phyloP scores from a whole-genome alignment of 23 tunicate species.

The Diplosoma virens region DNA sequence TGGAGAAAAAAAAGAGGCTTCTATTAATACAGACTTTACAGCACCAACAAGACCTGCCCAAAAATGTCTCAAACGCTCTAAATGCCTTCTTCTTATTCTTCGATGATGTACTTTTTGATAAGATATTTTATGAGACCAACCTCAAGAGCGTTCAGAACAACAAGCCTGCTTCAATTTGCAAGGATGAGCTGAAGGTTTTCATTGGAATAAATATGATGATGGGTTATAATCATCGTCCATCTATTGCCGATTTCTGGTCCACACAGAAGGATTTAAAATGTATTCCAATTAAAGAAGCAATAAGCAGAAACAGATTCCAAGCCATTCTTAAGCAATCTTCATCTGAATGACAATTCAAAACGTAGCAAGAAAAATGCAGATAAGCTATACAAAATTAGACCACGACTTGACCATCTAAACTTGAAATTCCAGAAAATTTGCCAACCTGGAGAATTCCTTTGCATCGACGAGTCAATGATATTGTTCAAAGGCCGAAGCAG shows the following conservation, averaged over 20 bases:
- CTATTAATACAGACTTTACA: too few relatives aligned
- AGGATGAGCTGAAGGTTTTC: constrained; percentile 1
- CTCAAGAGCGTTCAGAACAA: background rate
- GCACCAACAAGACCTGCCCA: too few relatives aligned
- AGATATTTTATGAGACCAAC: constrained; percentile 3
- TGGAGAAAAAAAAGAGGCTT: too few relatives aligned
- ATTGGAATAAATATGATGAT: constrained; percentile 16
- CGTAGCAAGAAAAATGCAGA: background rate
- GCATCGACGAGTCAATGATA: constrained; percentile 17
- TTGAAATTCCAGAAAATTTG: background rate
- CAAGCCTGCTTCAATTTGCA: background rate
- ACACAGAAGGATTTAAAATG: background rate
- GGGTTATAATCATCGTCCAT: constrained; percentile 14
- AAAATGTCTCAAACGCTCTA: too few relatives aligned
- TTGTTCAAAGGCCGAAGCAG: constrained; percentile 3
- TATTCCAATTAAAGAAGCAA: background rate
- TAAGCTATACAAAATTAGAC: constrained; percentile 9
- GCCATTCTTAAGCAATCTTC: background rate
- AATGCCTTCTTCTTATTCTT: background rate
- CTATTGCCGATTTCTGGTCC: background rate
- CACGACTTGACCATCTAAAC: background rate
- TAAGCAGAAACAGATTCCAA: background rate
- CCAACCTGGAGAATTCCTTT: background rate
- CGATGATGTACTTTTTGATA: background rate
- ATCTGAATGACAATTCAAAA: constrained; percentile 9